These are phyloP conservation scores for Zoanthus sansibaricus DNA, from an alignment of 92 coral and sea anemone species.

Conservation along the genomic window DNA sequence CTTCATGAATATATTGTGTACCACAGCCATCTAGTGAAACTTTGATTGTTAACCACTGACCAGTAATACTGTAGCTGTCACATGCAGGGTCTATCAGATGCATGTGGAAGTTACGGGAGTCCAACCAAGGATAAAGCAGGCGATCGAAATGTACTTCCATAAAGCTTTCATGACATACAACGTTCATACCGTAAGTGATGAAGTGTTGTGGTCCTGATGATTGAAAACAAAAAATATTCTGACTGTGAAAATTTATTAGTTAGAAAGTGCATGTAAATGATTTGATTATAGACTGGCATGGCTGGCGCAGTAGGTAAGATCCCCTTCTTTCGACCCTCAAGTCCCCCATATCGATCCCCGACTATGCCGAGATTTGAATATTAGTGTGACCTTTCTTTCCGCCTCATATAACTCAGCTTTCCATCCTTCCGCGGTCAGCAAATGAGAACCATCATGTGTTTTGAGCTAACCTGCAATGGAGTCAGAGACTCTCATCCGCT, in stretches of 20 bases:
- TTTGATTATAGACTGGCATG: too few species aligned
- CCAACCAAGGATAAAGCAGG: conserved; percentile 73
- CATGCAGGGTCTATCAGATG: conserved; percentile 69
- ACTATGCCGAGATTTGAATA: too few species aligned
- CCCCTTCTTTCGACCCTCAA: too few species aligned
- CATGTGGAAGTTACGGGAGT: conserved; percentile 60
- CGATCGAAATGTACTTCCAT: conserved; percentile 68
- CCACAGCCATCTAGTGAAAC: conserved; percentile 75
- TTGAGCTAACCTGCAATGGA: too few species aligned
- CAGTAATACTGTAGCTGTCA: conserved; percentile 55
- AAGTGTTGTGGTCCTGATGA: conserved; percentile 52
- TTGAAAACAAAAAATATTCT: neutral
- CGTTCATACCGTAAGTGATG: conserved; percentile 57
- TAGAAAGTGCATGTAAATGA: too few species aligned
- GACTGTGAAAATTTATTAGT: neutral
- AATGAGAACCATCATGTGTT: too few species aligned
- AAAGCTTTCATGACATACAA: conserved; percentile 48
- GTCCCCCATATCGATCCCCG: too few species aligned
- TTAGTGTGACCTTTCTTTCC: too few species aligned
- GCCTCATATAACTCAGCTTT: too few species aligned
- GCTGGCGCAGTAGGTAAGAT: too few species aligned
- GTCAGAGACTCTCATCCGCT: too few species aligned
- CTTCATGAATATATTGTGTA: conserved; percentile 38
- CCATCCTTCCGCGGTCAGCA: too few species aligned
- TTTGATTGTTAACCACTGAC: conserved; percentile 50